A percentile compares a stretch with the other conserved stretches of the same genome.
Conservation (phyloP, 1,140 invertebrate genomes). For the Helicoverpa zea region DNA sequence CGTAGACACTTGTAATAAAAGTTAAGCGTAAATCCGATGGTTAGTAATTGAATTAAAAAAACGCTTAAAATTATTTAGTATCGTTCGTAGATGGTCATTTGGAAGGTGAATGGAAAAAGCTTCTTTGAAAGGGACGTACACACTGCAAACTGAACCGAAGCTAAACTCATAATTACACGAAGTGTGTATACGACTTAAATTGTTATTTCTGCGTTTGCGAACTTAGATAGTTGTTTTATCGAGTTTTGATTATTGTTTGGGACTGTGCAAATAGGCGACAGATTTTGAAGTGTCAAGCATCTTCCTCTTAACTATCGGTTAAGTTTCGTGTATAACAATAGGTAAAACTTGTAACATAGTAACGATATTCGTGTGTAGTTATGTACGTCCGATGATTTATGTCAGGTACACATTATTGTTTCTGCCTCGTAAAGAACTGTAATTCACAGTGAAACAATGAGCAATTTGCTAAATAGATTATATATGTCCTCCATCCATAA, state of each 20-base stretch:
- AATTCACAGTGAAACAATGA: conserved; percentile 83
- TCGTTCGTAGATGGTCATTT: conserved; percentile 66
- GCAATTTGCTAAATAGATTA: conserved; percentile 85
- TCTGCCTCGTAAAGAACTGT: conserved; percentile 82
- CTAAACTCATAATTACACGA: conserved; percentile 52
- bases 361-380: conserved; percentile 71
- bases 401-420: conserved; percentile 82
- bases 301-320: conserved; percentile 60
- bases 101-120: conserved; percentile 47
- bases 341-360: conserved; percentile 69
- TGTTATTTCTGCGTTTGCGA: conserved; percentile 69
- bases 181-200: conserved; percentile 81
- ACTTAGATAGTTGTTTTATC: conserved; percentile 62
- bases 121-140: conserved; percentile 62
- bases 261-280: conserved; percentile 75
- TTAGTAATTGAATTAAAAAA: conserved; percentile 78
- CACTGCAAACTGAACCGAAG: conserved; percentile 54
- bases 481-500: conserved; percentile 84
- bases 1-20: conserved; percentile 76
- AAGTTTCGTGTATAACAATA: conserved; percentile 74
- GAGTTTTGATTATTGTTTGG: conserved; percentile 72
- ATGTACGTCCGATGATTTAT: conserved; percentile 81
- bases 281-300: conserved; percentile 51
- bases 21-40: conserved; percentile 75
- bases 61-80: conserved; percentile 80